phyloP scores from a whole-genome alignment of 2,888 invertebrate species.

The Empis stercorea region DNA sequence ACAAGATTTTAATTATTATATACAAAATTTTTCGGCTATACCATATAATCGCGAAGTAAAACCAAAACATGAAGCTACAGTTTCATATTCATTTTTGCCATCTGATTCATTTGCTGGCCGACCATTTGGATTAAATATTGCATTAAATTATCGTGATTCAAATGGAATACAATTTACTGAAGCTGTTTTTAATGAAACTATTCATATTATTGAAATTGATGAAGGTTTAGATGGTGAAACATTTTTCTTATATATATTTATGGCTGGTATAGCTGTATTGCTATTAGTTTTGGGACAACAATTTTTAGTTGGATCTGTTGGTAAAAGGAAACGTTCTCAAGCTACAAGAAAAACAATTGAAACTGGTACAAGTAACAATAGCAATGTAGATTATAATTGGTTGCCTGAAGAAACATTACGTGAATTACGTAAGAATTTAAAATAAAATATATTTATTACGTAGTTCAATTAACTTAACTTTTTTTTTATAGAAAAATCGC shows the following conservation, averaged over 20 bases:
- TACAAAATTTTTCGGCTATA: conserved; percentile 94
- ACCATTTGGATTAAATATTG: conserved; percentile 90
- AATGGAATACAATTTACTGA: conserved; percentile 52
- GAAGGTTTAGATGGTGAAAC: conserved; percentile 97
- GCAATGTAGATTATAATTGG: conserved; percentile 98
- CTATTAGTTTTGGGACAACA: conserved; percentile 82
- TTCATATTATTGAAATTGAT: conserved; percentile 90
- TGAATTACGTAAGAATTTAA: conserved; percentile 57
- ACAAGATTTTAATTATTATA: conserved; percentile 95
- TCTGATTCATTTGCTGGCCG: conserved; percentile 94
- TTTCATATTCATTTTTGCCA: conserved; percentile 89
- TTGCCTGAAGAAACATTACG: conserved; percentile 82
- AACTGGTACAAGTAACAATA: conserved; percentile 77
- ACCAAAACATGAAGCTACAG: conserved; percentile 84
- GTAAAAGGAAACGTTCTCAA: conserved; percentile 45
- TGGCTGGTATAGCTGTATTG: conserved; percentile 79
- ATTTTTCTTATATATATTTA: conserved; percentile 92
- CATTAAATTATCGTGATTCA: conserved; percentile 77
- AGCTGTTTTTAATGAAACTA: conserved; percentile 95
- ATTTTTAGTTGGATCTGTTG: conserved; percentile 70
- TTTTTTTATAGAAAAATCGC: conserved; percentile 55
- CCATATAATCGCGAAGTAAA: conserved; percentile 79
- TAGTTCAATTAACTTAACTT: too few relatives aligned
- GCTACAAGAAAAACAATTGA: conserved; percentile 58
- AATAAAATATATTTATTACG: conserved; percentile 1